A percentile compares a stretch with the other conserved stretches of the same genome.
These are phyloP conservation scores for Plestiodon gilberti DNA, from an alignment of 2,113 vertebrate species.

Conservation along the genomic window DNA sequence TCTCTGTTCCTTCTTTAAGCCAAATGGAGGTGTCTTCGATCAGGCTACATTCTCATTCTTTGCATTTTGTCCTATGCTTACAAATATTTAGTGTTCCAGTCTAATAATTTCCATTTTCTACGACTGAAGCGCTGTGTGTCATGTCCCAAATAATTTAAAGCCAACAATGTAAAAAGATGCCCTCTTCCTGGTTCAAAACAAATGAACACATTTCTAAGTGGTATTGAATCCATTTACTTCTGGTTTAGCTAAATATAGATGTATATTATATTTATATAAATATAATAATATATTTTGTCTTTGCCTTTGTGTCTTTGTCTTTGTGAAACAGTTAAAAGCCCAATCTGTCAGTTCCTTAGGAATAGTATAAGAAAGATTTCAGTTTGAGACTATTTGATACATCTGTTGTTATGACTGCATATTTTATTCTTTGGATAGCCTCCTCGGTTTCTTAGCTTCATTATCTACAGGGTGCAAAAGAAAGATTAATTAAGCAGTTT, in stretches of 20 bases:
- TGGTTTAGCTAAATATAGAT: neutral
- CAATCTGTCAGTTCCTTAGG: conserved; percentile 2
- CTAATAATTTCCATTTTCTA: neutral
- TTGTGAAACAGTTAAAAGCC: neutral
- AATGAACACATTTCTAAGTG: neutral
- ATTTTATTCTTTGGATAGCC: neutral
- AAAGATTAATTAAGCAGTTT: conserved; percentile 14
- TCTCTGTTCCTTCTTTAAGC: neutral
- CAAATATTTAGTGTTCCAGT: neutral
- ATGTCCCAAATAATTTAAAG: neutral
- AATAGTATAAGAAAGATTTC: neutral
- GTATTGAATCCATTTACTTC: neutral
- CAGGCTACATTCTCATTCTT: neutral
- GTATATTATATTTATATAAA: too few species aligned
- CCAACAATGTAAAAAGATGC: neutral
- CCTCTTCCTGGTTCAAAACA: too few species aligned
- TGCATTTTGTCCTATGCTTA: neutral
- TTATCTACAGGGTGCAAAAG: neutral
- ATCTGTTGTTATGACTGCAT: neutral
- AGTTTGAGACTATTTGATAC: neutral
- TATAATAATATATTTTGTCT: too few species aligned
- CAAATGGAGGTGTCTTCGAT: neutral
- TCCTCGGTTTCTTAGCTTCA: neutral
- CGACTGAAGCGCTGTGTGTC: neutral
- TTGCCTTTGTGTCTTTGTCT: too few species aligned